phyloP scores from a whole-genome alignment of 2,888 invertebrate genomes.

The Lysandra bellargus region DNA sequence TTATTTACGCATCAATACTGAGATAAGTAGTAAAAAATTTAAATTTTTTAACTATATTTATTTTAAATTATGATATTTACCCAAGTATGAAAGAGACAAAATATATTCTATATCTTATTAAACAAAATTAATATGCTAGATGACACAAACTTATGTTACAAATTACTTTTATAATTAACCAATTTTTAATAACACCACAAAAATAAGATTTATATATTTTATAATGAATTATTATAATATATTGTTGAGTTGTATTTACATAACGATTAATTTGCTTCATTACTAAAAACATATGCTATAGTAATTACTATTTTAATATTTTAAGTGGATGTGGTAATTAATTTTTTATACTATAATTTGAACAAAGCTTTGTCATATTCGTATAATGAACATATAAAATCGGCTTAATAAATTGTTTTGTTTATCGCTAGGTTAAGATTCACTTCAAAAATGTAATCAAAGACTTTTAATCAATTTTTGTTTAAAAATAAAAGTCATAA shows the following conservation, averaged over 20 bases:
- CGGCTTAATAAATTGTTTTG: not conserved
- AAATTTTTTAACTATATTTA: not conserved
- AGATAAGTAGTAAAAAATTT: not conserved
- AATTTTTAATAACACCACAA: conserved; percentile 9
- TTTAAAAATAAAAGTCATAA: not conserved
- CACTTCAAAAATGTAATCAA: conserved; percentile 2
- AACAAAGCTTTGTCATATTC: not conserved
- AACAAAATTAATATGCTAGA: not conserved
- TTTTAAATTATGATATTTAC: not conserved
- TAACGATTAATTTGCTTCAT: conserved; percentile 18
- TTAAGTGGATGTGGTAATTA: not conserved
- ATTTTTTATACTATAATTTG: not conserved
- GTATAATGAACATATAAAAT: not conserved
- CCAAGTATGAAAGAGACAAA: not conserved
- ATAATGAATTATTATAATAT: conserved; percentile 5
- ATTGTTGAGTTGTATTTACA: conserved; percentile 7
- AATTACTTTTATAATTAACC: conserved; percentile 15
- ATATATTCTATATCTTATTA: not conserved
- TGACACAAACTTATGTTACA: not conserved
- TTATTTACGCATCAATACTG: too few relatives aligned
- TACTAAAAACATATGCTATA: conserved; percentile 1
- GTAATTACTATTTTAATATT: conserved; percentile 13
- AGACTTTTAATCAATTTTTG: not conserved
- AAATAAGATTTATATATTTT: not conserved
- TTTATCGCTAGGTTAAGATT: not conserved